phyloP scores from a whole-genome alignment of 2,113 vertebrate genomes.

The Dipodomys spectabilis region DNA sequence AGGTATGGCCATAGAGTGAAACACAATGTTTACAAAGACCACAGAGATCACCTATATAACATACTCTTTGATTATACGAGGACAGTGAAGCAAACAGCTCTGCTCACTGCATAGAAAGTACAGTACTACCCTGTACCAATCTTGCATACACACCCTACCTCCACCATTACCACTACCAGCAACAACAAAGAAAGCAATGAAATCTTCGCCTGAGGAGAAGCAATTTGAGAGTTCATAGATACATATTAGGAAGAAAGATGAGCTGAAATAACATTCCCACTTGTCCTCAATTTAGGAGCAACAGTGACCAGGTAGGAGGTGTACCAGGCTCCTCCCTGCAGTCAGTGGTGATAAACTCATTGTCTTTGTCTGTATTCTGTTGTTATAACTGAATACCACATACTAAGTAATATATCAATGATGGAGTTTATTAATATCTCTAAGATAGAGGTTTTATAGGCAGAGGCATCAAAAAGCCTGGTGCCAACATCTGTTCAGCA shows the following conservation, averaged over 20 bases:
- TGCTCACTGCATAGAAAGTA: background rate
- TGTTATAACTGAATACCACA: background rate
- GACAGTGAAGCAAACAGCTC: background rate
- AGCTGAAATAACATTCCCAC: background rate
- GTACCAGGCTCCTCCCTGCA: background rate
- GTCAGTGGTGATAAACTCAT: background rate
- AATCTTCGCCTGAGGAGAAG: background rate
- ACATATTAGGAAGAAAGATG: background rate
- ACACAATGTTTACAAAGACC: background rate
- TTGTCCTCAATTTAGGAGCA: background rate
- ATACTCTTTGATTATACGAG: background rate
- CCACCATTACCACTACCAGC: background rate
- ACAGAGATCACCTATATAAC: background rate
- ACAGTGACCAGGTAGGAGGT: background rate
- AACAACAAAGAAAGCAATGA: background rate
- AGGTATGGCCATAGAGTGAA: background rate
- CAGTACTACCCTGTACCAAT: background rate
- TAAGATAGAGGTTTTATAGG: background rate
- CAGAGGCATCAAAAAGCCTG: background rate
- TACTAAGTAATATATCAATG: background rate
- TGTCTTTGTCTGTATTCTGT: background rate
- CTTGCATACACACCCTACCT: background rate
- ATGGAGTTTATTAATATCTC: background rate
- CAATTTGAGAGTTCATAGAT: background rate
- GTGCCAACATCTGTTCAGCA: background rate